Conservation (phyloP, 2,888 invertebrate genomes). For the Auanema freiburgensis region DNA sequence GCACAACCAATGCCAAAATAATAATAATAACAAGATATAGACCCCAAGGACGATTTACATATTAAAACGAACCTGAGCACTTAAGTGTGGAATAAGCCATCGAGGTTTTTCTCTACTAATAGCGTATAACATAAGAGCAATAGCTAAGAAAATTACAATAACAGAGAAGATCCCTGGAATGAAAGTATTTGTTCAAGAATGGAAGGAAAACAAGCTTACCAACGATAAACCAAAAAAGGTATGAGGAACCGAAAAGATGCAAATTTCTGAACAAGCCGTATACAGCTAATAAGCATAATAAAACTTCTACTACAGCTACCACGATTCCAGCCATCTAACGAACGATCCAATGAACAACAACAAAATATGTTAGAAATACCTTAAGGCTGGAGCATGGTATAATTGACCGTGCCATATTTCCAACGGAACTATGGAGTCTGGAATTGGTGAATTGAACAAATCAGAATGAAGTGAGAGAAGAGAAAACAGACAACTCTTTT, state of each 20-base stretch:
- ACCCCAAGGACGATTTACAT: not conserved
- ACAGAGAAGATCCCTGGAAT: conserved; percentile 54
- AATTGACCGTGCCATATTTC: conserved; percentile 1
- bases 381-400: conserved; percentile 5
- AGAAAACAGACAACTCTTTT: not conserved
- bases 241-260: conserved; percentile 58
- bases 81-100: conserved; percentile 60
- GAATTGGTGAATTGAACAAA: not conserved
- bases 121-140: conserved; percentile 59
- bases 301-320: conserved; percentile 60
- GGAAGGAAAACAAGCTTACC: no score
- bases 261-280: conserved; percentile 62
- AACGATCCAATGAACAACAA: no score
- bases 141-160: conserved; percentile 58
- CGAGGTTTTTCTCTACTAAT: conserved; percentile 60
- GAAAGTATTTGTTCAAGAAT: not conserved
- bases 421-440: not conserved
- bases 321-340: conserved; percentile 58
- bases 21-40: not conserved
- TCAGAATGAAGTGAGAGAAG: not conserved
- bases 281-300: conserved; percentile 58
- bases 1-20: no score
- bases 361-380: not conserved
- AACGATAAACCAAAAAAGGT: conserved; percentile 61
- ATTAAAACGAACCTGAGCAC: conserved; percentile 44